These are phyloP conservation scores for Orgyia antiqua DNA, from an alignment of 2,888 invertebrate genomes.

Conservation along the genomic window DNA sequence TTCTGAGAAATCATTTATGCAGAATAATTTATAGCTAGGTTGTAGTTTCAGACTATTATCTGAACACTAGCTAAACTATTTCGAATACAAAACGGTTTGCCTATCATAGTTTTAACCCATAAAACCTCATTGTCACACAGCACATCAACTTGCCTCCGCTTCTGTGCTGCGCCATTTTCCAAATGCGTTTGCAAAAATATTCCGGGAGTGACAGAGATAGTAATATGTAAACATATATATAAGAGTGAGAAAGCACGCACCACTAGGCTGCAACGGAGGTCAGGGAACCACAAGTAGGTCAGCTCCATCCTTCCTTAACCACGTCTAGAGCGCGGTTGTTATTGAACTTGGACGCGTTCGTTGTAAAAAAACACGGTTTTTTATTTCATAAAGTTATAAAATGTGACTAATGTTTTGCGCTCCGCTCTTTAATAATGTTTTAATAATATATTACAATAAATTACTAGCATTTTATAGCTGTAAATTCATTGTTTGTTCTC, in stretches of 20 bases:
- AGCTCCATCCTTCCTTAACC: constrained; percentile 70
- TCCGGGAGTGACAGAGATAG: constrained; percentile 65
- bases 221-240: constrained; percentile 3
- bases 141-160: constrained; percentile 45
- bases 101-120: constrained; percentile 33
- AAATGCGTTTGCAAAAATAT: constrained; percentile 71
- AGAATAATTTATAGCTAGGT: too few relatives aligned
- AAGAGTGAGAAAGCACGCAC: constrained; percentile 39
- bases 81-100: not conserved
- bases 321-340: constrained; percentile 47
- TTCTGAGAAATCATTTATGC: too few relatives aligned
- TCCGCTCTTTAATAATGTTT: too few relatives aligned
- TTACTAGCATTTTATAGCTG: too few relatives aligned
- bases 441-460: too few relatives aligned
- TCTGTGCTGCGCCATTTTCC: constrained; percentile 61
- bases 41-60: too few relatives aligned
- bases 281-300: constrained; percentile 76
- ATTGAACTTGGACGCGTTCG: constrained; percentile 64
- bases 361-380: constrained; percentile 70
- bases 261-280: constrained; percentile 72
- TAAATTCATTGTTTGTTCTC: too few relatives aligned
- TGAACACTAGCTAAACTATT: not conserved
- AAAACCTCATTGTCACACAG: constrained; percentile 51
- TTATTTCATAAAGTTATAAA: constrained; percentile 35
- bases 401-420: constrained; percentile 14